Conservation (phyloP, 2,113 vertebrate species). For the Triplophysa siluroides region DNA sequence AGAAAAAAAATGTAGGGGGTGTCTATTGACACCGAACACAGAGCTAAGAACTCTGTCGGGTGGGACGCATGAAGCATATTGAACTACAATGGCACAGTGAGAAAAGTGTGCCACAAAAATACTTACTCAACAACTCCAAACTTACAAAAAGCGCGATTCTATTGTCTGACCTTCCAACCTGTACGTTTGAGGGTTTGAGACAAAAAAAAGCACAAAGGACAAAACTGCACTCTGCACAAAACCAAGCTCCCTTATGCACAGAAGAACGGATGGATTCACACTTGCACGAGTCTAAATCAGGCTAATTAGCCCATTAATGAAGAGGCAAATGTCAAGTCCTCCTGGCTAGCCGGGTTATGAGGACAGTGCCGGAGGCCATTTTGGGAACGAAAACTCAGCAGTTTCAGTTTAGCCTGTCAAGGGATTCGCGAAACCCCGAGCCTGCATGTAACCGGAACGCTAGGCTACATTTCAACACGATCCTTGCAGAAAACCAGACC, state of each 20-base stretch:
- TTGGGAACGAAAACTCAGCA: slow-evolving; percentile 36
- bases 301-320: slow-evolving; percentile 73
- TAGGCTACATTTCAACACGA: not conserved
- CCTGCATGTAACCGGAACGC: not conserved
- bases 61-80: too few relatives aligned
- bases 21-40: too few relatives aligned
- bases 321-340: slow-evolving; percentile 73
- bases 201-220: not conserved
- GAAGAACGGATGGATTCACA: slow-evolving; percentile 28
- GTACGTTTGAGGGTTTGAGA: not conserved
- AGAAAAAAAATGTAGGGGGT: too few relatives aligned
- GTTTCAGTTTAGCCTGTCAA: slow-evolving; percentile 24
- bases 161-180: slow-evolving; percentile 27
- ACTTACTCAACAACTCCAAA: slow-evolving; percentile 33
- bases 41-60: too few relatives aligned
- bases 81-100: too few relatives aligned
- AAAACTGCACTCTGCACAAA: slow-evolving; percentile 40
- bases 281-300: slow-evolving; percentile 56
- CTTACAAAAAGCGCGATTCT: slow-evolving; percentile 1
- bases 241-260: slow-evolving; percentile 43
- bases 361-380: slow-evolving; percentile 48
- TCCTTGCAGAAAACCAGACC: not conserved
- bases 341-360: slow-evolving; percentile 55
- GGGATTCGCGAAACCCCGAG: not conserved
- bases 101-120: slow-evolving; percentile 12